Conservation (phyloP, 2,888 invertebrate genomes). For the Dasysyrphus tricinctus region DNA sequence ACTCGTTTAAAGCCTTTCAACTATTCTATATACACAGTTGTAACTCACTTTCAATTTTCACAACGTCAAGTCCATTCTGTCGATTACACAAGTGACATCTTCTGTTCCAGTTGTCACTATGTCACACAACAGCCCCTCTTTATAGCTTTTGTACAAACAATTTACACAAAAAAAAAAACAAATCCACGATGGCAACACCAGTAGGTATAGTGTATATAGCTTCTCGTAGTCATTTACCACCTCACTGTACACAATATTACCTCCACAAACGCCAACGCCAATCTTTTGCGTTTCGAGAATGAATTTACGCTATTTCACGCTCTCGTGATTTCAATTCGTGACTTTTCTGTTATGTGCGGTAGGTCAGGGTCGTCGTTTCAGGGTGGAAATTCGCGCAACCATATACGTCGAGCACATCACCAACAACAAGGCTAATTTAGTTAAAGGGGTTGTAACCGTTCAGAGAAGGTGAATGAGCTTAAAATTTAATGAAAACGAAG, state of each 20-base stretch:
- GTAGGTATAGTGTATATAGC: too few species aligned
- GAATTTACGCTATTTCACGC: conserved; percentile 74
- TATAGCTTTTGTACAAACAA: neutral
- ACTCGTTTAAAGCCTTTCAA: neutral
- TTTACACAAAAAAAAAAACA: neutral
- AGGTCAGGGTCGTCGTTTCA: conserved; percentile 65
- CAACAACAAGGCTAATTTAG: conserved; percentile 57
- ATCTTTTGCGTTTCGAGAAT: conserved; percentile 31
- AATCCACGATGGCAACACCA: conserved; percentile 56
- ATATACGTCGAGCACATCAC: neutral
- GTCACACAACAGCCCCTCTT: conserved; percentile 27
- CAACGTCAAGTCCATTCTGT: conserved; percentile 53
- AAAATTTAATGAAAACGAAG: conserved; percentile 39
- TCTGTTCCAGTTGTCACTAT: conserved; percentile 44
- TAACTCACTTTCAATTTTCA: conserved; percentile 71
- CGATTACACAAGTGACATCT: conserved; percentile 59
- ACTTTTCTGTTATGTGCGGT: conserved; percentile 65
- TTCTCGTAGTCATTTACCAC: neutral
- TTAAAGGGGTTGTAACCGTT: conserved; percentile 49
- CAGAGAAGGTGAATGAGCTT: conserved; percentile 54
- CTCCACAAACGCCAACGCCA: neutral
- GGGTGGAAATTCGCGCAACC: neutral
- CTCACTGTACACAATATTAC: conserved; percentile 14
- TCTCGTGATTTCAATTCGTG: conserved; percentile 72
- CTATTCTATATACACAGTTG: neutral